Base-by-base conservation (phyloP, 2,888 invertebrate genomes). In the Sthenelais limicola region DNA sequence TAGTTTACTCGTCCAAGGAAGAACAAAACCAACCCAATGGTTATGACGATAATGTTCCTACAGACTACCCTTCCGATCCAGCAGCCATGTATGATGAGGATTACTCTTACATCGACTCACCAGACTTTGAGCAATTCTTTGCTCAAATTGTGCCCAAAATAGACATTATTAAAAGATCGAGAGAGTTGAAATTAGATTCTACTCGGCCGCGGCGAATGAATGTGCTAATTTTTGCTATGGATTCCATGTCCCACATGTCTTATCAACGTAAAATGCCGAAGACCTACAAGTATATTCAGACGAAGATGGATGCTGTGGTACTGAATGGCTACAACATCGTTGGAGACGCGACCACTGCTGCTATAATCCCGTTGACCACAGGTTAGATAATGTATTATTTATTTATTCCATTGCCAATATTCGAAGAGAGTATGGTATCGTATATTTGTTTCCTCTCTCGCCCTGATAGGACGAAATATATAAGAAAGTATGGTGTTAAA, bases 241-340 rank as follows among this genome's bases (percentile, higher is more conserved):
- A 85, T 71, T 85, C 85, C 26, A 78, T 86, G 80, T 86, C 85
- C 0, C 83, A 84, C 52, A 52, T 84, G 69, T 74, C 81, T 1
- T 84, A 80, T 72, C 82, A 82, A 56, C 72, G 84, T 49, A 83
- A 83, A 67, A 73, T 86, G 28, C 85, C 84, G 1, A 73, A 77
- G 51, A 83, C 84, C 0, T 82, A 83, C 70, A 74, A 73, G 2
- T 82, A 78, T 68, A 69, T 86, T n/a, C 76, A 79, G 71, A 73
- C 80, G 4, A 77, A 76, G 7, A 74, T 85, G 21, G 75, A 76
- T 1, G 76, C 82, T 28, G 79, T 80, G 1, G 79, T 84, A 30
- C 70, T 86, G 75, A 76, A 85, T 73, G 83, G 82, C 12, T 86
- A 86, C 71, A 86, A 86, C 71, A 83, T 84, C 30, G 83, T 86